These are phyloP conservation scores for Cricetomys ansorgei DNA, from an alignment of 2,113 vertebrate genomes.

Conservation along the genomic window DNA sequence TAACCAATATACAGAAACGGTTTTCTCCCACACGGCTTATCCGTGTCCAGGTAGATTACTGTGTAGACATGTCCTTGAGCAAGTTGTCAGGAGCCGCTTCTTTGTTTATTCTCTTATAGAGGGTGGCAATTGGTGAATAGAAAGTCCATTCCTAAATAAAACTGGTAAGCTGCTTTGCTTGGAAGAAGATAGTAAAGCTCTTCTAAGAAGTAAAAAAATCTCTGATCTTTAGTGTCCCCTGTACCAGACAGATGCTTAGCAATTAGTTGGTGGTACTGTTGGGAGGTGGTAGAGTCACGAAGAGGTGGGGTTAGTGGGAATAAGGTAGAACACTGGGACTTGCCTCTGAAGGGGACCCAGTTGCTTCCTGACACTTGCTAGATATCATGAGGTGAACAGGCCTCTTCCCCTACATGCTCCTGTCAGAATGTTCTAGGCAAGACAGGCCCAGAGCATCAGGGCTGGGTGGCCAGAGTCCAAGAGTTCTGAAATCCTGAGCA, in stretches of 20 bases:
- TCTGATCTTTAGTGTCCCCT: background rate
- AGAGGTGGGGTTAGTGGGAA: background rate
- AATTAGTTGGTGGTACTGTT: background rate
- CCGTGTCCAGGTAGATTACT: background rate
- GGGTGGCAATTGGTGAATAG: background rate
- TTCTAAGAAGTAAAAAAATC: conserved; percentile 16
- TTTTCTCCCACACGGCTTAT: background rate
- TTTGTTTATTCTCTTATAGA: conserved; percentile 6
- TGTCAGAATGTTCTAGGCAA: background rate
- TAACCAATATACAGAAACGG: background rate
- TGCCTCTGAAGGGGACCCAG: background rate
- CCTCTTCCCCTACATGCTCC: background rate
- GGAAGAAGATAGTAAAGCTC: background rate
- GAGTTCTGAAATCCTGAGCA: background rate
- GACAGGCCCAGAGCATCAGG: background rate
- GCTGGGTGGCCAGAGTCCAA: background rate
- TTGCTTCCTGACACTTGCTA: background rate
- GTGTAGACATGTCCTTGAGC: background rate
- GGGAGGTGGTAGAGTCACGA: background rate
- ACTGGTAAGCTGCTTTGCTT: conserved; percentile 18
- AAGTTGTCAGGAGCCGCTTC: background rate
- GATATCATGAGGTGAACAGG: background rate
- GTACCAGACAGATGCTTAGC: background rate
- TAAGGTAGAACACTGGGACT: background rate
- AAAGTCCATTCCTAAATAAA: conserved; percentile 49